Conservation (phyloP, 2,797 vertebrate species). For the Smutsia gigantea region DNA sequence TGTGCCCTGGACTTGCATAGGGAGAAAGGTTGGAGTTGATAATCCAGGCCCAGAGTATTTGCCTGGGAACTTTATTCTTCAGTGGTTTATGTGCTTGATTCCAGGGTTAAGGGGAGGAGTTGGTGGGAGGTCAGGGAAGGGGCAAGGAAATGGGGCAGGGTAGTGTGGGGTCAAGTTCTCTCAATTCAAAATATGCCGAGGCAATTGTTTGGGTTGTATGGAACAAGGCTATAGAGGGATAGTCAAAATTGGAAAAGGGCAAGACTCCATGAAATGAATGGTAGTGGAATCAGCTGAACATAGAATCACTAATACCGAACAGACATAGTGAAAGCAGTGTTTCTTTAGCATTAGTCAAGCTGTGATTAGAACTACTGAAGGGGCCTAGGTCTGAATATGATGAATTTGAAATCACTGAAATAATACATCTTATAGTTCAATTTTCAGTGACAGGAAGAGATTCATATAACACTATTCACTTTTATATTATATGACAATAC, state of each 20-base stretch:
- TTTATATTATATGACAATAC: constrained; percentile 48
- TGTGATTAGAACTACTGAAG: background rate
- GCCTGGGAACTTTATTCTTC: background rate
- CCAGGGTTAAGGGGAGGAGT: background rate
- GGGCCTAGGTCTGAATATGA: background rate
- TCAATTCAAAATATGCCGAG: background rate
- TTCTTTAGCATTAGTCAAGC: constrained; percentile 13
- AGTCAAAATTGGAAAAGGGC: background rate
- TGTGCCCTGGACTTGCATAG: background rate
- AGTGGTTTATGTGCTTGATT: background rate
- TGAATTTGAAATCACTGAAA: constrained; percentile 46
- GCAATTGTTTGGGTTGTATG: constrained; percentile 12
- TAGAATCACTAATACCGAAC: background rate
- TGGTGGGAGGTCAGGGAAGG: background rate
- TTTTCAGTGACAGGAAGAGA: background rate
- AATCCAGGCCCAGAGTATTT: background rate
- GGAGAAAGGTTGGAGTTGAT: background rate
- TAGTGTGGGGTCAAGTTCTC: background rate
- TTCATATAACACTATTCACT: constrained; percentile 23
- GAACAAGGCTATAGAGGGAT: background rate
- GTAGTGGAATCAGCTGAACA: background rate
- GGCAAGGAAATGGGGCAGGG: background rate
- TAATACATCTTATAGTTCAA: constrained; percentile 14
- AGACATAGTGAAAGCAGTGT: background rate
- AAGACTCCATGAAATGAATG: background rate